A percentile compares a stretch with the other conserved stretches of the same genome.
Conservation (phyloP, 92 coral and sea anemone species). For the Pocillopora meandrina region DNA sequence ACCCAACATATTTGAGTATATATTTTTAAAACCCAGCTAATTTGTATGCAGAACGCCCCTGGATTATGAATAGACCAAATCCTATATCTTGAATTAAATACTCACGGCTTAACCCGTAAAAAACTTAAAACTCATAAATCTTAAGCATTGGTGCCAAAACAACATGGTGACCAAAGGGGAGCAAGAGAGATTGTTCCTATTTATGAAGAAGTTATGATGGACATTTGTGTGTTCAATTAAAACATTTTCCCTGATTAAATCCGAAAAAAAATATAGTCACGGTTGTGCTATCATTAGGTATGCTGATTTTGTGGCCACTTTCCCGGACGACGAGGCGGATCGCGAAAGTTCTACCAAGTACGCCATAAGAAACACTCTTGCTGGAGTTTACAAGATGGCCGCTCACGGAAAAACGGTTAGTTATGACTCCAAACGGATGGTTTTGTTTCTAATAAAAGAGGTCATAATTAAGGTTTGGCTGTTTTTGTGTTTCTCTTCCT, state of each 20-base stretch:
- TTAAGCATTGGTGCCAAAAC: too few species aligned
- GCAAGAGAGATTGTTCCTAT: too few species aligned
- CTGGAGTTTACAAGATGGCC: conserved; percentile 89
- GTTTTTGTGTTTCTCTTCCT: background rate
- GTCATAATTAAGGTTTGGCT: too few species aligned
- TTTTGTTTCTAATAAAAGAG: background rate
- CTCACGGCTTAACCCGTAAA: too few species aligned
- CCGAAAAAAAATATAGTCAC: too few species aligned
- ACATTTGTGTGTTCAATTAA: background rate
- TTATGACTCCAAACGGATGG: background rate
- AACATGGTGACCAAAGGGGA: too few species aligned
- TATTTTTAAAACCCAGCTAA: too few species aligned
- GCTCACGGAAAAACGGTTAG: conserved; percentile 95
- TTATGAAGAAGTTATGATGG: background rate
- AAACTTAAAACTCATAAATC: too few species aligned
- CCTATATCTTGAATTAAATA: too few species aligned
- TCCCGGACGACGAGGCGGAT: conserved; percentile 89
- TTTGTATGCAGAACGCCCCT: too few species aligned
- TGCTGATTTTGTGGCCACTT: conserved; percentile 77
- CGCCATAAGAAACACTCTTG: conserved; percentile 91
- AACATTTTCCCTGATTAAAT: background rate
- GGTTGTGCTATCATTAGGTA: conserved; percentile 59
- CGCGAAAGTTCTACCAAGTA: conserved; percentile 72
- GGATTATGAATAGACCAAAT: too few species aligned
- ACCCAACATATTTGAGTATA: too few species aligned